Conservation (phyloP, 2,113 vertebrate genomes). For the Antigone vipio region DNA sequence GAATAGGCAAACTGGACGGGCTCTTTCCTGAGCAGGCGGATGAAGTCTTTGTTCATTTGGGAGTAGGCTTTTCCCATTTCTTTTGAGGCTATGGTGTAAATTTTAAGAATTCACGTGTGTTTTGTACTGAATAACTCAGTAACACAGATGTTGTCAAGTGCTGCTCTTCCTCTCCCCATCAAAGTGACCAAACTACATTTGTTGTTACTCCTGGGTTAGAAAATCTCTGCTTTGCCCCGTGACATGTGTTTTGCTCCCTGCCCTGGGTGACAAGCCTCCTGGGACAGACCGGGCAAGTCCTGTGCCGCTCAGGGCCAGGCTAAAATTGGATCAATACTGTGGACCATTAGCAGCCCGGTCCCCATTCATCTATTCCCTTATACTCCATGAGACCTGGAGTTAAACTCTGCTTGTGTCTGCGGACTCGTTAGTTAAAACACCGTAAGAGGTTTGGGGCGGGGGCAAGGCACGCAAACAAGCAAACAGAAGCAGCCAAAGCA, state of each 20-base stretch:
- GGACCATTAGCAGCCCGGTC: neutral
- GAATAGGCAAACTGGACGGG: neutral
- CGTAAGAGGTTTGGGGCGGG: neutral
- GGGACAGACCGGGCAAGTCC: neutral
- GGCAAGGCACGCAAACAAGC: neutral
- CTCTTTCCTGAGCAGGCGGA: neutral
- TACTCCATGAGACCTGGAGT: neutral
- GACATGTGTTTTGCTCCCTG: neutral
- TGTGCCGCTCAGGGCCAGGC: neutral
- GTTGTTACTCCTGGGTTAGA: neutral
- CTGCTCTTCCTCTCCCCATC: neutral
- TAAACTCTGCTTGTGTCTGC: neutral
- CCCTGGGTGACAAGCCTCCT: neutral
- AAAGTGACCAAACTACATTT: neutral
- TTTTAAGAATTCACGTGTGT: accelerated
- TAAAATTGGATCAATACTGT: neutral
- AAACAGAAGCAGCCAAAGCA: neutral
- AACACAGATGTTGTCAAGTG: neutral
- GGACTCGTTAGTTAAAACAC: neutral
- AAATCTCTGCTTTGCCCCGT: neutral
- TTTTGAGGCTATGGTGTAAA: no score
- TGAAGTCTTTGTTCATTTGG: neutral
- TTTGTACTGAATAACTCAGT: neutral
- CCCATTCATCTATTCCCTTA: accelerated
- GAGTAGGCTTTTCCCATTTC: neutral